Base-by-base conservation (phyloP, 2,888 invertebrate species). In the Eurytoma californica region DNA sequence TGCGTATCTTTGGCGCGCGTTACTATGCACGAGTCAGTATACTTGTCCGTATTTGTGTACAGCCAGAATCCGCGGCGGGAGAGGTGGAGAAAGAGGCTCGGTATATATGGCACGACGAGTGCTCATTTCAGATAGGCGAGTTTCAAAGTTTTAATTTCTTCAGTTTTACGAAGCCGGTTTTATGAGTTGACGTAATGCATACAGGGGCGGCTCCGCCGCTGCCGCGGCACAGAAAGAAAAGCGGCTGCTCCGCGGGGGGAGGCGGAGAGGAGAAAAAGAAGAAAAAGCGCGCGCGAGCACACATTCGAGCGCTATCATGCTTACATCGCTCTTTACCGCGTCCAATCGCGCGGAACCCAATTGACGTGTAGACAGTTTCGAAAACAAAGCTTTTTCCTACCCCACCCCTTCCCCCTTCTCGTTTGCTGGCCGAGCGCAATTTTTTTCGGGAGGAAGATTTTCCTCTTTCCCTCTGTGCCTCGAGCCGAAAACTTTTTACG, bases 141-240 rank as follows among this genome's bases (percentile, higher is more conserved):
- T 86, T 85, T 83, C 82, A 84, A 87, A 86, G 83, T 86, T 86
- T 86, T 86, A 86, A 87, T 86, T 86, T 86, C 85, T 86, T 86
- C 84, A 83, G 83, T 85, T 86, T 87, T 86, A 86, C 85, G 85
- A 81, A 79, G 80, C 80, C 66, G 61, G 82, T 86, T 87, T 87
- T 86, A 86, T 85, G 85, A 87, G 84, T 81, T 82, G 72, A 77
- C 82, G 82, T 83, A 84, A 84, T 82, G 81, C 72, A 79, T 76
- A 82, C 69, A 51, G 3, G n/a, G 24, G 47, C n/a, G 28, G 61
- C 18, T 58, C 12, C 7, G 58, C 16, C 65, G 3, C 39, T n/a
- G 9, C 24, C 47, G 47, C 30, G 69, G 39, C 39, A 39, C 58
- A 18, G 3, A 58, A 18, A 57, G 47, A 16, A n/a, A 20, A 47